A percentile compares a stretch with the other conserved stretches of the same genome.
Conservation (phyloP, 2,888 invertebrate genomes). For the Anoplius nigerrimus region DNA sequence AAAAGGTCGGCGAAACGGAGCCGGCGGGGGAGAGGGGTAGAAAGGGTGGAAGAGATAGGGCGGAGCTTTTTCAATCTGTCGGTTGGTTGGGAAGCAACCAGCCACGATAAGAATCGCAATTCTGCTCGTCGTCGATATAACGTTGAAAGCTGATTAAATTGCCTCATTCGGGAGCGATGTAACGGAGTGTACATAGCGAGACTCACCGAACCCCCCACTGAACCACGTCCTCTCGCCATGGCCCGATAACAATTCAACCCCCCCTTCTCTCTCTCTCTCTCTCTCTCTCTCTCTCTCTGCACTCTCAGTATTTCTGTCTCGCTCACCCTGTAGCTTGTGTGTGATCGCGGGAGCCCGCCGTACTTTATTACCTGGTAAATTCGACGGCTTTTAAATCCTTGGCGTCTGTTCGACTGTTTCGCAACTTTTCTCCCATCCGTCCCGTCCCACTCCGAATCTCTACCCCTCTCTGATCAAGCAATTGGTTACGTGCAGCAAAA, state of each 20-base stretch:
- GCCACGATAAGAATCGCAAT: slow-evolving; percentile 55
- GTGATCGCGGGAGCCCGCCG: not conserved
- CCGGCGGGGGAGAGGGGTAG: not conserved
- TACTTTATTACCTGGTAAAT: slow-evolving; percentile 3
- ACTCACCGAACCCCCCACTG: no score
- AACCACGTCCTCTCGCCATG: no score
- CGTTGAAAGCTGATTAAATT: slow-evolving; percentile 53
- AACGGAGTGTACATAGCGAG: slow-evolving; percentile 28
- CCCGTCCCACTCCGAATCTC: no score
- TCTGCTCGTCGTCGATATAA: slow-evolving; percentile 51
- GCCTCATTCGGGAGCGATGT: slow-evolving; percentile 36
- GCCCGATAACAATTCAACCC: slow-evolving; percentile 40
- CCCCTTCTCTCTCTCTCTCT: not conserved
- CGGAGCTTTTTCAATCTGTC: slow-evolving; percentile 50
- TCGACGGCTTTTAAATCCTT: not conserved
- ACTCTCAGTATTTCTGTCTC: not conserved
- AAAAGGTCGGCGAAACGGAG: not conserved
- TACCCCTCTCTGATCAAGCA: no score
- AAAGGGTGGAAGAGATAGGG: slow-evolving; percentile 12
- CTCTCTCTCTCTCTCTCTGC: not conserved
- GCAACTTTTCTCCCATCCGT: not conserved
- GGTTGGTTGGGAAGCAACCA: slow-evolving; percentile 33
- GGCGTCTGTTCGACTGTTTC: not conserved
- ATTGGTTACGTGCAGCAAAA: no score
- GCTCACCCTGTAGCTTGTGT: no score